Conservation (phyloP, 2,888 invertebrate species). For the Trichopoda pennipes region DNA sequence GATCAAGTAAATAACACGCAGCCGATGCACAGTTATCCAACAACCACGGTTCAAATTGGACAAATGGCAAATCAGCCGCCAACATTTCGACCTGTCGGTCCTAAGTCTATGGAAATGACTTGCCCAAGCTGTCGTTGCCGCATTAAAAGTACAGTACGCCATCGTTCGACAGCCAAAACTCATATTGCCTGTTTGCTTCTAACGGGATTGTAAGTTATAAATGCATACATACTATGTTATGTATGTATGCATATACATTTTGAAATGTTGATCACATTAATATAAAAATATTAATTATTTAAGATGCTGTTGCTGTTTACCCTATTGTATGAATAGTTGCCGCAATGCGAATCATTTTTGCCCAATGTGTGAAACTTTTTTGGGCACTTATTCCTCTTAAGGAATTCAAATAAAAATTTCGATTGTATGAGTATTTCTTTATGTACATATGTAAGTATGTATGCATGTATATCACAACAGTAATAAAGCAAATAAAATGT, state of each 20-base stretch:
- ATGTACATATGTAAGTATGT: too few relatives aligned
- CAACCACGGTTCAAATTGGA: neutral
- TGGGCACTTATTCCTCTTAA: slow-evolving; percentile 69
- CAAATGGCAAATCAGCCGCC: neutral
- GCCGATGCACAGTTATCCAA: neutral
- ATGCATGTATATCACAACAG: too few relatives aligned
- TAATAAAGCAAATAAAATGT: neutral
- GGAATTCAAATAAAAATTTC: neutral
- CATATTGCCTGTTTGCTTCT: slow-evolving; percentile 67
- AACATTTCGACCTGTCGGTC: slow-evolving; percentile 62
- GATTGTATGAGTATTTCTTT: too few relatives aligned
- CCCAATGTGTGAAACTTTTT: slow-evolving; percentile 67
- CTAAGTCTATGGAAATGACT: slow-evolving; percentile 58
- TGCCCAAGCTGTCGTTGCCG: slow-evolving; percentile 68
- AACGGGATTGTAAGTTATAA: slow-evolving; percentile 63
- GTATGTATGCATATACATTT: too few relatives aligned
- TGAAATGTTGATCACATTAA: too few relatives aligned
- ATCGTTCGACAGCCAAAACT: slow-evolving; percentile 66
- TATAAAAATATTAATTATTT: neutral
- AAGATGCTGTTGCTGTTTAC: slow-evolving; percentile 69
- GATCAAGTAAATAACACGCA: neutral
- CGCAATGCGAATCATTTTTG: slow-evolving; percentile 70
- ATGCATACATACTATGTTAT: too few relatives aligned
- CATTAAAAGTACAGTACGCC: slow-evolving; percentile 57
- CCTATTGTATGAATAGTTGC: slow-evolving; percentile 70